Percentiles rank a stretch among this genome's conserved stretches.
phyloP scores from a whole-genome alignment of 2,113 vertebrate species.

The Nyctibius bracteatus region DNA sequence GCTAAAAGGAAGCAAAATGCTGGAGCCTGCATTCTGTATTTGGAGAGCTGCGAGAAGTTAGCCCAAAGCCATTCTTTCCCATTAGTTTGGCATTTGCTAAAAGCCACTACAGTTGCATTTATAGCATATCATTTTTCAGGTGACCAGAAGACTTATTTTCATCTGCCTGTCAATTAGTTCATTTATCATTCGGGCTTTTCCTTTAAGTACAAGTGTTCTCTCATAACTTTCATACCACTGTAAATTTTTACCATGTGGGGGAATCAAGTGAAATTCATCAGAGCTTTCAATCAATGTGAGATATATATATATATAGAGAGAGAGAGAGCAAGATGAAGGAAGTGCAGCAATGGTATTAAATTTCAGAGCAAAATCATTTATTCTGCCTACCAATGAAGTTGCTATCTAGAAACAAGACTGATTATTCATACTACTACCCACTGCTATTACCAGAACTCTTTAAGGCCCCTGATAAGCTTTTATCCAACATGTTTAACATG shows the following conservation, averaged over 20 bases:
- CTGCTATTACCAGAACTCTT: slow-evolving; percentile 51
- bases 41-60: neutral
- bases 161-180: slow-evolving; percentile 47
- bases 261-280: slow-evolving; percentile 40
- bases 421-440: slow-evolving; percentile 46
- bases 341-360: slow-evolving; percentile 18
- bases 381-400: slow-evolving; percentile 56
- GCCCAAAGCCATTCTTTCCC: slow-evolving; percentile 25
- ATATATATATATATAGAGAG: neutral
- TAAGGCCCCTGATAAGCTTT: slow-evolving; percentile 12
- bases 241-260: slow-evolving; percentile 51
- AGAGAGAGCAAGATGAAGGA: neutral
- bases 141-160: slow-evolving; percentile 35
- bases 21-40: neutral
- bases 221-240: slow-evolving; percentile 45
- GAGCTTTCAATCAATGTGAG: slow-evolving; percentile 21
- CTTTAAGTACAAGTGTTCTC: slow-evolving; percentile 36
- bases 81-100: slow-evolving; percentile 48
- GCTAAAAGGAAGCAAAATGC: neutral
- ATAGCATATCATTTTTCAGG: slow-evolving; percentile 22
- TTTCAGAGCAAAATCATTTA: slow-evolving; percentile 56
- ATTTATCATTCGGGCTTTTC: slow-evolving; percentile 26
- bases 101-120: slow-evolving; percentile 16
- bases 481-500: slow-evolving; percentile 44
- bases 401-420: slow-evolving; percentile 55